Evolutionary conservation across 2,797 vertebrate species (phyloP), one percentile per base, ranked within the genome.

Genomic region (Setipinna tenuifilis): DNA sequence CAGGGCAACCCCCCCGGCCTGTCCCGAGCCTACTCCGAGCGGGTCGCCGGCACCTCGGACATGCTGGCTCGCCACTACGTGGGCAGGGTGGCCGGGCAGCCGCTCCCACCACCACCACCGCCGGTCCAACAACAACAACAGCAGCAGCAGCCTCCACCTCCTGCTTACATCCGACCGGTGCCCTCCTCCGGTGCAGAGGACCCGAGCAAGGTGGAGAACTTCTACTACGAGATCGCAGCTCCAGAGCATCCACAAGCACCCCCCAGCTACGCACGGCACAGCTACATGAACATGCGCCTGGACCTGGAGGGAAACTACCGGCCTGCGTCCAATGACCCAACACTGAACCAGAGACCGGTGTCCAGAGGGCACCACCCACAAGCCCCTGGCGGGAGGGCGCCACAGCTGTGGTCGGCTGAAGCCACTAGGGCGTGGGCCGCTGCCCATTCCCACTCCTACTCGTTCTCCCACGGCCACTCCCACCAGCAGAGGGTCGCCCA

Each of bases 151-250:
- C 88, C 75, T 3, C 81, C 23, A 48, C 88, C 85, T 31, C 58
- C 82, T 44, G 68, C 87, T 41, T 84, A 83, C 21, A 82, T 88
- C 28, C 88, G 89, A 59, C 85, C 90, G 0, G 87, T 82, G 0
- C 86, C 89, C 44, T 71, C 88, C n/a, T 82, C 83, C 23, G 88
- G 89, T 44, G 85, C 86, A 0, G 91, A 93, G 46, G 92, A 93
- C 85, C 91, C 90, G 85, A 94, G 80, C 90, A 94, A 90, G 91
- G 91, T 83, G 81, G 95, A 96, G 83, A 96, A 94, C 86, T 94
- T 96, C 21, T 96, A 96, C 88, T 96, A 95, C 11, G 96, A 96
- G 88, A 96, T 96, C 0, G 92, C 94, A 65, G 93, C 93, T 61
- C 93, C 94, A 14, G 89, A 94, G 6, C 90, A 92, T 17, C 86